Conservation (phyloP, 2,888 invertebrate species). For the Epicampocera succincta region DNA sequence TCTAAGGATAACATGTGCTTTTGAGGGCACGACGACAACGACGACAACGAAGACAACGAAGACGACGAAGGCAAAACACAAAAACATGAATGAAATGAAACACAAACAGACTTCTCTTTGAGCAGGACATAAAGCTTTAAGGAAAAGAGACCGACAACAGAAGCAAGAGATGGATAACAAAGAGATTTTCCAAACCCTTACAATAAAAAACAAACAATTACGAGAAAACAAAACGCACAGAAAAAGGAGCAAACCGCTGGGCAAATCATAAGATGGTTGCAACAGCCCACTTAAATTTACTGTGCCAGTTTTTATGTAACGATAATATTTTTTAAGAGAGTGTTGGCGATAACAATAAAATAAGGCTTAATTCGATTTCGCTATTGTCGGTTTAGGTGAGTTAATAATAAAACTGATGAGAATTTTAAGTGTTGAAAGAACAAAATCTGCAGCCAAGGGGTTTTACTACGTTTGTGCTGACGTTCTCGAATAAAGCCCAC, state of each 20-base stretch:
- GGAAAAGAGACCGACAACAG: background rate
- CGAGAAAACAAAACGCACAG: slow-evolving; percentile 28
- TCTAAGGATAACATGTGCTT: slow-evolving; percentile 64
- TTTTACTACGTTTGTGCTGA: background rate
- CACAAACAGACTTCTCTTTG: slow-evolving; percentile 4
- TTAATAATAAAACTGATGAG: slow-evolving; percentile 33
- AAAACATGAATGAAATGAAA: slow-evolving; percentile 45
- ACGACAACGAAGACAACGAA: too few species aligned
- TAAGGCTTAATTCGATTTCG: slow-evolving; percentile 13
- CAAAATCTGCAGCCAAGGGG: background rate
- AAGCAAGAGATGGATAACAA: background rate
- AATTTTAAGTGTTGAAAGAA: slow-evolving; percentile 21
- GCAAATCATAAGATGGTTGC: too few species aligned
- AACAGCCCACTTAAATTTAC: background rate
- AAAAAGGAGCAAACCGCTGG: slow-evolving; percentile 2
- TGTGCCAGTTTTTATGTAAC: slow-evolving; percentile 7
- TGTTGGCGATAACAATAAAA: slow-evolving; percentile 29
- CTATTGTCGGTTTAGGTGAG: slow-evolving; percentile 15
- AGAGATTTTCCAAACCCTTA: background rate
- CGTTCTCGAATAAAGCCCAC: slow-evolving; percentile 14
- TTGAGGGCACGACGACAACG: slow-evolving; percentile 1
- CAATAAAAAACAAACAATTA: slow-evolving; percentile 10
- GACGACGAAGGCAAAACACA: background rate
- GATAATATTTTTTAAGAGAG: slow-evolving; percentile 30
- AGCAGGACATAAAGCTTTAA: slow-evolving; percentile 28